Evolutionary conservation across 2,113 vertebrate genomes (phyloP), one percentile per base, ranked within the genome.

Genomic region (Pedionomus torquatus): DNA sequence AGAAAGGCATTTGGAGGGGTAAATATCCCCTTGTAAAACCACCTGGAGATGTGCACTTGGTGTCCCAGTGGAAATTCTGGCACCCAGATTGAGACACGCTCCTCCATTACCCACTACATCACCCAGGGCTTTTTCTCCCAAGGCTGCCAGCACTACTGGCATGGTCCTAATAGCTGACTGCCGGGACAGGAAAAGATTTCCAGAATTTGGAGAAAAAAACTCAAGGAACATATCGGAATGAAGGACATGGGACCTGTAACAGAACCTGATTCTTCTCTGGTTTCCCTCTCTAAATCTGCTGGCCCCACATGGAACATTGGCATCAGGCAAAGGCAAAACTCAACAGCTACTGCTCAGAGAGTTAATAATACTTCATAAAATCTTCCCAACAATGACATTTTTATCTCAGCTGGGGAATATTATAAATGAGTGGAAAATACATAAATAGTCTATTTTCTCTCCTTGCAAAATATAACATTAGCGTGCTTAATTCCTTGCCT

Each of bases 401-500:
- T 33, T 94, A 78, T 84, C 83, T 72, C 15, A 33, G 57, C 72
- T 93, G 66, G 83, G 60, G 74, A 89, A 76, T 72, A 69, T 69
- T 30, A 89, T 92, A 78, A 78, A 24, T 1, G 30, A 92, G 64
- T 49, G 48, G 85, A 61, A 95, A 94, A 63, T 13, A 74, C 19
- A 61, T 43, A 93, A 90, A 70, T 65, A 96, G 83, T 35, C 35
- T 85, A 63, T 87, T 95, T 91, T 92, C 31, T 87, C 44, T 91
- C 58, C 74, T 80, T 46, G 54, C 28, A 72, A 89, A 93, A 79
- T 87, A 19, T 9, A 92, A 17, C 12, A 4, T 28, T 39, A 72
- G 21, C 3, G 4, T 76, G 49, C 19, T 79, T 71, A 75, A 94
- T 72, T 74, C 79, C 80, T 89, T 91, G 57, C 66, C 37, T 75